Percentiles rank a stretch among this genome's conserved stretches.
Evolutionary conservation across 37 sponge, comb jelly and placozoan species (phyloP).

Genomic region (Aphrocallistes beatrix): DNA sequence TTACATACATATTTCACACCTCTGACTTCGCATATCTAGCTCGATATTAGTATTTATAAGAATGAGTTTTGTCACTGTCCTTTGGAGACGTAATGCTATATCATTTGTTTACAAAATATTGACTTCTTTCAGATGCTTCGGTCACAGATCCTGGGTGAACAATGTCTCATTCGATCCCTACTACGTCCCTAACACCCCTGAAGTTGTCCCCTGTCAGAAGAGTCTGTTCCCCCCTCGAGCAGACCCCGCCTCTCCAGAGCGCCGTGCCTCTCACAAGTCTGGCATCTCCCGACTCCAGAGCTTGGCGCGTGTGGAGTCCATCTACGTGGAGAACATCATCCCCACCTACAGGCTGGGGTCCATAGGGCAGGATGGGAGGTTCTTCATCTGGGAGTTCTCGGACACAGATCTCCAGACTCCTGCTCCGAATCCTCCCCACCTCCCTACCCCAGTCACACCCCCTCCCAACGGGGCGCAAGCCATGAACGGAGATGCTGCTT

Average conservation of each 20-base stretch:
- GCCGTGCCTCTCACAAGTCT: background rate
- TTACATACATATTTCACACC: background rate
- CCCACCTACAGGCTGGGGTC: slow-evolving; percentile 69
- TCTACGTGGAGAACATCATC: background rate
- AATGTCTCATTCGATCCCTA: slow-evolving; percentile 81
- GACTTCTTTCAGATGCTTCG: slow-evolving; percentile 29
- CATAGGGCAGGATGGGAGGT: slow-evolving; percentile 77
- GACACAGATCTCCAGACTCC: slow-evolving; percentile 47
- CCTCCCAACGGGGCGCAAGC: background rate
- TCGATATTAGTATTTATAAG: background rate
- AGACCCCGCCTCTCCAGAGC: background rate
- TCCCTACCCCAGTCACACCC: background rate
- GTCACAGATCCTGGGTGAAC: slow-evolving; percentile 82
- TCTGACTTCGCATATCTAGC: background rate
- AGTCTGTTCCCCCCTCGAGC: background rate
- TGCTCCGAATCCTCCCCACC: background rate
- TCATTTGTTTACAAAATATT: background rate
- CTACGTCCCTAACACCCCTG: background rate
- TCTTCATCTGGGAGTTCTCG: slow-evolving; percentile 85
- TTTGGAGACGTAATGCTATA: background rate
- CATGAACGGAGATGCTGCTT: slow-evolving; percentile 14
- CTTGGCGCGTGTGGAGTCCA: background rate
- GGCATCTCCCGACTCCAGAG: background rate
- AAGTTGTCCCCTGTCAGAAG: background rate
- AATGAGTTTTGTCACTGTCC: background rate